Conservation (phyloP, 2,888 invertebrate species). For the Hemaris fuciformis region DNA sequence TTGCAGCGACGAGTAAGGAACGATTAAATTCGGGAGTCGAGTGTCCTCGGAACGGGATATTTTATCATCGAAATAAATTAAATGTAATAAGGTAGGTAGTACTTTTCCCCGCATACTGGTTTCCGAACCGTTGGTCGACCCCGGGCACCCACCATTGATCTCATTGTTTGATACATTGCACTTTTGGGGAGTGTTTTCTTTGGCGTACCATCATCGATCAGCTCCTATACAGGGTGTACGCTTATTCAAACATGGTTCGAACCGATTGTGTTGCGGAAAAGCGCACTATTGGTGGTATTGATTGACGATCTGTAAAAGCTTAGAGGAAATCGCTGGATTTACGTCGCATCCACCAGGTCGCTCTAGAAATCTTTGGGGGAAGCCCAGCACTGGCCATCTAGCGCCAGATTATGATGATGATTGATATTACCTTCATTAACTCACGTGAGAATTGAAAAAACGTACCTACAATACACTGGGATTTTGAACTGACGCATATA, state of each 20-base stretch:
- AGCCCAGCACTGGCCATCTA: no score
- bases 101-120: slow-evolving; percentile 59
- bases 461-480: no score
- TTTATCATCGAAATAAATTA: slow-evolving; percentile 52
- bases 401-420: no score
- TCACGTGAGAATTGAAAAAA: no score
- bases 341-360: no score
- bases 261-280: neutral
- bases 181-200: slow-evolving; percentile 57
- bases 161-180: slow-evolving; percentile 72
- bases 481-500: neutral
- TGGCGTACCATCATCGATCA: slow-evolving; percentile 47
- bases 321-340: no score
- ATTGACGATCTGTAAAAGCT: no score
- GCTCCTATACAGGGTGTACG: slow-evolving; percentile 43
- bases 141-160: slow-evolving; percentile 51
- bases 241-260: neutral
- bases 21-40: slow-evolving; percentile 38
- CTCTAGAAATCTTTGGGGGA: no score
- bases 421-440: no score
- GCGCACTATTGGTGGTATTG: neutral
- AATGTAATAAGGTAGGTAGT: slow-evolving; percentile 35
- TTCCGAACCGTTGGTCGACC: slow-evolving; percentile 73
- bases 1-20: slow-evolving; percentile 15
- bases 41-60: slow-evolving; percentile 37